These are phyloP conservation scores for Silurus aristotelis DNA, from an alignment of 2,797 vertebrate genomes.

Conservation along the genomic window DNA sequence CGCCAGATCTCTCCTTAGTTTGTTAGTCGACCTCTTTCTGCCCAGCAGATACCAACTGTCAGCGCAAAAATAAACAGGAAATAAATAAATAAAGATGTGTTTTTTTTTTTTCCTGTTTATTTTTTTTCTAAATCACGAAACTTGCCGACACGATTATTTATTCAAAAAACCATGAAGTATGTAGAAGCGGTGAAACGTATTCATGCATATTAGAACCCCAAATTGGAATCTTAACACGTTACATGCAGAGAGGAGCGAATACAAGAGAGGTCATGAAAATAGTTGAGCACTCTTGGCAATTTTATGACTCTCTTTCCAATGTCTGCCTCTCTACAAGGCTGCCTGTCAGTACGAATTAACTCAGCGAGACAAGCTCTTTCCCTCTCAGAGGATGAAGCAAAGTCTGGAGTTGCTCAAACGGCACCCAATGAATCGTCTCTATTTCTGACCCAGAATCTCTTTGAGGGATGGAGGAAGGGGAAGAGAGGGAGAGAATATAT, in stretches of 20 bases:
- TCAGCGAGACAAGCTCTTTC: constrained; percentile 41
- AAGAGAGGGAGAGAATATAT: not conserved
- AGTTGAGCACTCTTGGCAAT: constrained; percentile 47
- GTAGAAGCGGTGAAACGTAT: not conserved
- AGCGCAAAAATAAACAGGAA: not conserved
- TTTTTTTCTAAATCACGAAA: not conserved
- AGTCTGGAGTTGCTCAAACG: constrained; percentile 26
- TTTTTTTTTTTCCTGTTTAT: no score
- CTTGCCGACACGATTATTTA: not conserved
- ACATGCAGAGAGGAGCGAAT: not conserved
- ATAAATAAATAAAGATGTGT: not conserved
- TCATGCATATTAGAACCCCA: not conserved
- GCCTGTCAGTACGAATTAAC: constrained; percentile 55
- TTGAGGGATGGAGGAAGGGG: not conserved
- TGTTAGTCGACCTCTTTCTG: constrained; percentile 49
- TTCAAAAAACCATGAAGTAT: not conserved
- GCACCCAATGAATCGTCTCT: not conserved
- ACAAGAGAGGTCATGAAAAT: constrained; percentile 44
- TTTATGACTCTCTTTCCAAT: constrained; percentile 11
- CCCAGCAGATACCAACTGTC: constrained; percentile 41
- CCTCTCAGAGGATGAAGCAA: constrained; percentile 28
- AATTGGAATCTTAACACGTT: not conserved
- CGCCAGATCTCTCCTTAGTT: constrained; percentile 50
- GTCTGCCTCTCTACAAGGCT: constrained; percentile 30
- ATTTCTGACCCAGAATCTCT: not conserved